Evolutionary conservation across 2,888 invertebrate species (phyloP), one percentile per base, ranked within the genome.

Genomic region (Lobophora halterata): DNA sequence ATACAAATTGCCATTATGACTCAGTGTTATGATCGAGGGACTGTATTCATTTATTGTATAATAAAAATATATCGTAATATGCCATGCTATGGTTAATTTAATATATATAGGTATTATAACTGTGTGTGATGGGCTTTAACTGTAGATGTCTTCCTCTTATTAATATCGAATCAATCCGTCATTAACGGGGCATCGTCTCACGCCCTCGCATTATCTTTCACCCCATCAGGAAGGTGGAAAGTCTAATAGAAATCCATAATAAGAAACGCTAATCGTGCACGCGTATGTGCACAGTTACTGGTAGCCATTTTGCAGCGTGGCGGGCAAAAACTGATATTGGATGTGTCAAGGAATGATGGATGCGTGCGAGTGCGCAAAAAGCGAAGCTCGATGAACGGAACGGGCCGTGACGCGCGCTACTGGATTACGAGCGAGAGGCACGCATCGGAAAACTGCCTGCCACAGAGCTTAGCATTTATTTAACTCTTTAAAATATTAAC

Each of bases 171-270:
- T 86, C 83, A 86, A 78, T 81, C 71, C 73, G 66, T 68, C 85
- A 85, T 86, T 82, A 82, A 80, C 80, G 74, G 73, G 32, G 20
- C n/a, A n/a, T n/a, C 35, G 73, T 82, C 81, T 71, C 82, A 81
- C 83, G 82, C 81, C 81, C 81, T 71, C 61, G 73, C 77, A 82
- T 85, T 81, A 81, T 80, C 79, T 80, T 75, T 81, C 80, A 83
- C 83, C 82, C 82, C 80, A 83, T 82, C 79, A 83, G 71, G 67
- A 73, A 79, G 73, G 77, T 79, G 79, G 79, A 81, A 83, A 83
- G 79, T 80, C 76, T 85, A 86, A 85, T 86, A 86, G 86, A 85
- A 85, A 83, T 79, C 81, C 65, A 77, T 79, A 79, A 82, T 85
- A 81, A 82, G 81, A 80, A 82, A 78, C 72, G 66, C 75, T 81